Evolutionary conservation across 2,113 vertebrate genomes (phyloP).

Genomic region (Prunella himalayana): DNA sequence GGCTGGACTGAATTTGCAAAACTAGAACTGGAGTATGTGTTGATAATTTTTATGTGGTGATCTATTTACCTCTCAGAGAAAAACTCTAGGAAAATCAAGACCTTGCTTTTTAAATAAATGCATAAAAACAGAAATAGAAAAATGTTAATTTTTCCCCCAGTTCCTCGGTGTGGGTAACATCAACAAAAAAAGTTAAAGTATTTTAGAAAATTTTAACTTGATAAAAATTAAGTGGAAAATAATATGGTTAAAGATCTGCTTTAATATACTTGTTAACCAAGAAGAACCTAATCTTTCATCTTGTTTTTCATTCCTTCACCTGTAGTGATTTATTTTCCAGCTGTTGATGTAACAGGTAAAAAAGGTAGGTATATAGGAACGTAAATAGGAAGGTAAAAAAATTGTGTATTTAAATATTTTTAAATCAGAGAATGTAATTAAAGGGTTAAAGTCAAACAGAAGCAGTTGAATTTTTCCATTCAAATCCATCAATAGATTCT

Average conservation of each 20-base stretch:
- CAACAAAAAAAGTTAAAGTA: neutral
- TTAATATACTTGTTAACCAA: neutral
- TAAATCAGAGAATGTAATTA: neutral
- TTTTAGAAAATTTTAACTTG: neutral
- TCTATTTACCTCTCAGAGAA: neutral
- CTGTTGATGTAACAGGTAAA: neutral
- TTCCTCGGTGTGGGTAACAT: neutral
- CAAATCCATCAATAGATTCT: neutral
- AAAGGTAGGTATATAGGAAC: no score
- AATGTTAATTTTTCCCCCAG: neutral
- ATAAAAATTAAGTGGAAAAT: neutral
- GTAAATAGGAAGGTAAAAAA: neutral
- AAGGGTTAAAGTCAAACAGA: neutral
- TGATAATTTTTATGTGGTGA: neutral
- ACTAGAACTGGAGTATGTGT: neutral
- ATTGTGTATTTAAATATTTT: neutral
- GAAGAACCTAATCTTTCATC: neutral
- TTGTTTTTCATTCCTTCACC: neutral
- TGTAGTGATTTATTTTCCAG: neutral
- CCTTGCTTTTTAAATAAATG: neutral
- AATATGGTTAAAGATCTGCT: neutral
- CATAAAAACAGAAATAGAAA: neutral
- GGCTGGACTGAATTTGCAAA: neutral
- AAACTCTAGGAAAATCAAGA: neutral
- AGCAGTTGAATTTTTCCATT: neutral